phyloP scores from a whole-genome alignment of 2,888 invertebrate species.

The Lutraria lutraria region DNA sequence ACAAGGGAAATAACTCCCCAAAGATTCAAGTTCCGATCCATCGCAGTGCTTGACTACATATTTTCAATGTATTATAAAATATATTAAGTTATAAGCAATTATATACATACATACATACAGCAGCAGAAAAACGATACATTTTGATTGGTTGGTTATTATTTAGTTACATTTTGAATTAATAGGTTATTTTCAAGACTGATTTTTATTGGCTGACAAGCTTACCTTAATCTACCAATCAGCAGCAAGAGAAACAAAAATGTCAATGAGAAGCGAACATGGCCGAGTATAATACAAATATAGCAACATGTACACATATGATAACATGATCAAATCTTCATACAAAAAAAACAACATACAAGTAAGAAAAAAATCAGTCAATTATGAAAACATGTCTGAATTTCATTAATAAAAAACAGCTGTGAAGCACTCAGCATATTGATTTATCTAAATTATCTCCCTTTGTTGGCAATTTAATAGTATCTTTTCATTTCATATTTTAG shows the following conservation, averaged over 20 bases:
- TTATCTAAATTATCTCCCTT: too few relatives aligned
- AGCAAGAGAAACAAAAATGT: constrained; percentile 63
- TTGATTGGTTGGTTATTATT: constrained; percentile 55
- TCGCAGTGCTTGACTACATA: constrained; percentile 17
- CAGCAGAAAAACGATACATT: constrained; percentile 42
- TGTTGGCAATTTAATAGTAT: too few relatives aligned
- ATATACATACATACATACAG: constrained; percentile 35
- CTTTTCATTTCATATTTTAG: too few relatives aligned
- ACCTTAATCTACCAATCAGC: constrained; percentile 69
- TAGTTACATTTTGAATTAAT: constrained; percentile 42
- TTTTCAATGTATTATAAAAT: constrained; percentile 5
- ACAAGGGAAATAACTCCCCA: too few relatives aligned
- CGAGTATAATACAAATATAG: constrained; percentile 10
- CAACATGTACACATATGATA: neutral
- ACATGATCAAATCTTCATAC: neutral
- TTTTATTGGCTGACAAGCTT: constrained; percentile 62
- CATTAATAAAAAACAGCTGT: too few relatives aligned
- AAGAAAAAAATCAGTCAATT: neutral
- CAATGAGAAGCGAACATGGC: constrained; percentile 33
- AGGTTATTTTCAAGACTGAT: constrained; percentile 45
- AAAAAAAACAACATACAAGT: neutral
- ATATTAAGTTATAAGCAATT: neutral
- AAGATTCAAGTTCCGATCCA: neutral
- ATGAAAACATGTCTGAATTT: neutral
- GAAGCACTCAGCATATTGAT: too few relatives aligned